phyloP scores from a whole-genome alignment of 2,888 invertebrate species.

The Tenthredo amoena region DNA sequence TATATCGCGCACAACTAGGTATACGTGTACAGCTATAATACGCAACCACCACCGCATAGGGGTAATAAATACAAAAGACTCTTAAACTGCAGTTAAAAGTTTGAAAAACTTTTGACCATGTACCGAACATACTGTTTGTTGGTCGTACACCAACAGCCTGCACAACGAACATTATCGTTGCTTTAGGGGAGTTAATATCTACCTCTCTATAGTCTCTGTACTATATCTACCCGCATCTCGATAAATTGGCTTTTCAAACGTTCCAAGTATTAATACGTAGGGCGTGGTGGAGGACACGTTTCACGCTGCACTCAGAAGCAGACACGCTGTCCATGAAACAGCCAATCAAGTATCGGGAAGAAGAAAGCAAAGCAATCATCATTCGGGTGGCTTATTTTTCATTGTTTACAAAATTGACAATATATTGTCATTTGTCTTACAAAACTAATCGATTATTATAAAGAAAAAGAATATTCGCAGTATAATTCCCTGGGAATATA shows the following conservation, averaged over 20 bases:
- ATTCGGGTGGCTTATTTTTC: background rate
- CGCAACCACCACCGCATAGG: conserved; percentile 9
- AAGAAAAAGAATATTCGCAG: background rate
- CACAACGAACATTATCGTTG: background rate
- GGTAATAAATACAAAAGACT: conserved; percentile 44
- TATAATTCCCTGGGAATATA: background rate
- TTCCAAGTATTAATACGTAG: background rate
- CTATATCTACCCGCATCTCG: conserved; percentile 41
- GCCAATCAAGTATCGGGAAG: too few species aligned
- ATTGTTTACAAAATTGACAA: background rate
- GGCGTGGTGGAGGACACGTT: background rate
- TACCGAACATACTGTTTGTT: background rate
- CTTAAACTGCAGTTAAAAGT: conserved; percentile 50
- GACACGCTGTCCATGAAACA: background rate
- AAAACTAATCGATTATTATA: too few species aligned
- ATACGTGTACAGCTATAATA: background rate
- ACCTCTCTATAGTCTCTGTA: background rate
- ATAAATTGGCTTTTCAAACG: conserved; percentile 44
- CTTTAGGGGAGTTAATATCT: background rate
- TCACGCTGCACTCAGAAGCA: background rate
- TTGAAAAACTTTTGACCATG: conserved; percentile 23
- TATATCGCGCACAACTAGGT: background rate
- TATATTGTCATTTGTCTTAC: background rate
- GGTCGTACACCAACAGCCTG: conserved; percentile 12
- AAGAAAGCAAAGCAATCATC: too few species aligned